Base-by-base conservation (phyloP, 2,888 invertebrate genomes). In the Phaonia tiefii region DNA sequence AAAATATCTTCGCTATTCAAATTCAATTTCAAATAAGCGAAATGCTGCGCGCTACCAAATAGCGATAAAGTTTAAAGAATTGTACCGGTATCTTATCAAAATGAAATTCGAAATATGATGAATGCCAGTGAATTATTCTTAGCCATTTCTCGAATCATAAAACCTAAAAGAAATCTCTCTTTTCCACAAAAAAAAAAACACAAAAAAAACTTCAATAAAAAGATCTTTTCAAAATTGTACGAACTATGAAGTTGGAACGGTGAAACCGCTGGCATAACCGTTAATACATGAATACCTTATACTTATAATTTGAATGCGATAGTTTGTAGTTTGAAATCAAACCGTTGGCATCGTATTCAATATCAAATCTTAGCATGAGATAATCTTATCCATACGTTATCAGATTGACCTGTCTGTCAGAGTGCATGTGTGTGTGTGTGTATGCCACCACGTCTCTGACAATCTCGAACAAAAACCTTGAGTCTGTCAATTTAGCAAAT, bases 401-500 rank as follows among this genome's bases (percentile, higher is more conserved):
- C 1, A 1, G 46, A 46, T 46, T n/a, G 46, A 15, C 17, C 46
- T 46, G n/a, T 4, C 46, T 15, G 17, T 13, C 15, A 11, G 15
- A 4, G n/a, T 20, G 49, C 5, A 20, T 1, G 20, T 49, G 20
- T 15, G 3, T 37, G 10, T 37, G 4, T 37, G 5, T 44, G 4
- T 44, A 1, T 51, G 11, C 10, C 25, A 3, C 31, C 31, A 49
- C n/a, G 8, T 46, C 15, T 46, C 20, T 20, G 49, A 20, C 46
- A 20, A 22, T 54, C 54, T 54, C 54, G 20, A 22, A 0, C 13
- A 15, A 8, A 37, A 20, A 49, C 71, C 71, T 72, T 60, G 49
- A 39, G 60, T 58, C 71, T 72, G 60, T 60, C 49, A 72, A 51
- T 60, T 44, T 31, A 31, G 8, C 11, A 37, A 58, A 31, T 37